These are phyloP conservation scores for Luidia sarsii DNA, from an alignment of 53 echinoderm and acorn worm genomes.

Conservation along the genomic window DNA sequence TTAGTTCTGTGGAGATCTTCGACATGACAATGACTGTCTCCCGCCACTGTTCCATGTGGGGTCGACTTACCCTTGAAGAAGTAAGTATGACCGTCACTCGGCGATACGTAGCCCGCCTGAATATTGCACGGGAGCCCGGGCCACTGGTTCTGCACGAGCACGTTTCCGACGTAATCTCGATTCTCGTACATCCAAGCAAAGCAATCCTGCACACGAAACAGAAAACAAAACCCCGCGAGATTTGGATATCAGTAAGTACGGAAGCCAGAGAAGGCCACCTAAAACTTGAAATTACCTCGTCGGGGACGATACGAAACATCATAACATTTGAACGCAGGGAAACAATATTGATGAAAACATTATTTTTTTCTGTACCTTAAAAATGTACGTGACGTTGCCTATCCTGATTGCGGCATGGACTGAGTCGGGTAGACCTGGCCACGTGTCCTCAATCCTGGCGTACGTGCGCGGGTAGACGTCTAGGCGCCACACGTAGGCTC, in stretches of 20 bases:
- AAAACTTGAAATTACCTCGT: too few species aligned
- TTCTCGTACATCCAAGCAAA: constrained; percentile 37
- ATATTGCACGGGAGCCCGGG: constrained; percentile 63
- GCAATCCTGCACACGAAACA: constrained; percentile 45
- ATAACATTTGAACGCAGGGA: background rate
- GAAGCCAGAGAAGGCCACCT: background rate
- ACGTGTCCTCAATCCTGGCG: background rate
- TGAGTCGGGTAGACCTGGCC: constrained; percentile 7
- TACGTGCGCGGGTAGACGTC: constrained; percentile 43
- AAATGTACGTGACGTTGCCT: constrained; percentile 53
- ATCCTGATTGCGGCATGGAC: constrained; percentile 40
- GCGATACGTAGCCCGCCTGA: constrained; percentile 41
- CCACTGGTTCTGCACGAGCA: constrained; percentile 43
- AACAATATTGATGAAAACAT: background rate
- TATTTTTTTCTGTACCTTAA: constrained; percentile 38
- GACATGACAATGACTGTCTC: too few species aligned
- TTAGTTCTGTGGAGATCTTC: too few species aligned
- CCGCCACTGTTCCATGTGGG: too few species aligned
- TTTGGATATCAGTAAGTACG: background rate
- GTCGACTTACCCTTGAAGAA: constrained; percentile 69
- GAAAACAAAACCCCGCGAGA: too few species aligned
- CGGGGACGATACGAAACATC: background rate
- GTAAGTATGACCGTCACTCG: constrained; percentile 23
- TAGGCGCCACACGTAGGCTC: constrained; percentile 54
- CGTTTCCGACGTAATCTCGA: background rate